Percentiles rank a stretch among this genome's conserved stretches.
phyloP scores from a whole-genome alignment of 2,888 invertebrate genomes.

The Acrocyrtus sp. region DNA sequence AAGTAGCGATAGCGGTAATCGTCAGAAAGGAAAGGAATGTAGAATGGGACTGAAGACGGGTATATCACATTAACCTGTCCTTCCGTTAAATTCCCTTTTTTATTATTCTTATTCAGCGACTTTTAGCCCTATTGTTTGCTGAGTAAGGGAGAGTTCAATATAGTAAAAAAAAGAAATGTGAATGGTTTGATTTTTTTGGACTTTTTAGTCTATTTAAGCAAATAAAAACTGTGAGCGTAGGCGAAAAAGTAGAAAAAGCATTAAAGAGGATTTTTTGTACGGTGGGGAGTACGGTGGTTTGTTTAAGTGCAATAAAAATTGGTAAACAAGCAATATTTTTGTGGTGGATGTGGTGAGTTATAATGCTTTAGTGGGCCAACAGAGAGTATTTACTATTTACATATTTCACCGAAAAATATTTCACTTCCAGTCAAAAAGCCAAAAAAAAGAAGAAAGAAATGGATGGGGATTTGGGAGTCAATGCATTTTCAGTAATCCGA shows the following conservation, averaged over 20 bases:
- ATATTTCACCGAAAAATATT: too few species aligned
- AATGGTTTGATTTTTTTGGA: too few species aligned
- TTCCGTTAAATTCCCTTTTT: slow-evolving; percentile 8
- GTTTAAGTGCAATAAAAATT: neutral
- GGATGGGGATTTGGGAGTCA: neutral
- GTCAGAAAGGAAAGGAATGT: neutral
- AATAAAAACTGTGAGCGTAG: neutral
- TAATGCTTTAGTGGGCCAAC: neutral
- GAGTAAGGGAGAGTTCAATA: neutral
- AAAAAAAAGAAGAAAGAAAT: too few species aligned
- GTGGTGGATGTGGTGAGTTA: neutral
- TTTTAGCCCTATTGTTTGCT: slow-evolving; percentile 1
- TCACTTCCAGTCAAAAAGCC: too few species aligned
- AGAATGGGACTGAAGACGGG: neutral
- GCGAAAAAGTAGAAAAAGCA: too few species aligned
- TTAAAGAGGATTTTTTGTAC: neutral
- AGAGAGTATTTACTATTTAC: neutral
- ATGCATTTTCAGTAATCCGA: neutral
- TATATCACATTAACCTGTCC: slow-evolving; percentile 14
- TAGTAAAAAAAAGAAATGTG: neutral
- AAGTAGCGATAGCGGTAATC: neutral
- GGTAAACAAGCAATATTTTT: neutral
- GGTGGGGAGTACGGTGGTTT: neutral
- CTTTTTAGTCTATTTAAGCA: too few species aligned
- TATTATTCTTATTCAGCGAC: slow-evolving; percentile 1